Percentiles rank a stretch among this genome's conserved stretches.
Conservation (phyloP, 1,140 invertebrate species). For the Anastatus disparis region DNA sequence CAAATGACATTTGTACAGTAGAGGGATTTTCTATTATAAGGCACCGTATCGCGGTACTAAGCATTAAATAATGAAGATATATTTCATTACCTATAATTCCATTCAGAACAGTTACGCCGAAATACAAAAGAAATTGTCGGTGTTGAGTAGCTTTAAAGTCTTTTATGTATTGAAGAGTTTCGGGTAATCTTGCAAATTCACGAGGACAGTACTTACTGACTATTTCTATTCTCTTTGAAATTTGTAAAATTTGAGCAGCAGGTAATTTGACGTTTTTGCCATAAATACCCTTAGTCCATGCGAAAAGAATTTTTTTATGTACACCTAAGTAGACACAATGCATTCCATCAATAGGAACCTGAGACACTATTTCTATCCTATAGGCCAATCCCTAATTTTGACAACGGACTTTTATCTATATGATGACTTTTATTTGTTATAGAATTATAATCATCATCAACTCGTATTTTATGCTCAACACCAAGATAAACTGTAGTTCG, state of each 20-base stretch:
- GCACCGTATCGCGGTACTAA: constrained; percentile 24
- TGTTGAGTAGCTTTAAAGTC: neutral
- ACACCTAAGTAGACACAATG: constrained; percentile 26
- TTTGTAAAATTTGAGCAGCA: neutral
- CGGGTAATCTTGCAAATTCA: neutral
- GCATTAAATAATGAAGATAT: neutral
- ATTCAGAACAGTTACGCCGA: neutral
- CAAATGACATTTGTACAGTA: constrained; percentile 1
- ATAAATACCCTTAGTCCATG: neutral
- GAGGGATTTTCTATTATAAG: neutral
- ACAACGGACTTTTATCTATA: constrained; percentile 15
- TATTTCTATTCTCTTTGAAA: neutral
- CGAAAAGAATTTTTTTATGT: neutral
- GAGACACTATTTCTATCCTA: too few relatives aligned
- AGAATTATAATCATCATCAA: neutral
- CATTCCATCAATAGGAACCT: constrained; percentile 40
- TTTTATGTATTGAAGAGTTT: neutral
- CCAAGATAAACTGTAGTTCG: constrained; percentile 7
- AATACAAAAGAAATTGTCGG: neutral
- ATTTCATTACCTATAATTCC: neutral
- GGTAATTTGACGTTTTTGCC: neutral
- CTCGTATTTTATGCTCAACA: constrained; percentile 8
- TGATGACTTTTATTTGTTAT: constrained; percentile 36
- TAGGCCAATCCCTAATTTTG: constrained; percentile 8
- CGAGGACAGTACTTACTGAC: neutral